phyloP scores from a whole-genome alignment of 1,140 invertebrate species.

The Trichonephila clavipes region DNA sequence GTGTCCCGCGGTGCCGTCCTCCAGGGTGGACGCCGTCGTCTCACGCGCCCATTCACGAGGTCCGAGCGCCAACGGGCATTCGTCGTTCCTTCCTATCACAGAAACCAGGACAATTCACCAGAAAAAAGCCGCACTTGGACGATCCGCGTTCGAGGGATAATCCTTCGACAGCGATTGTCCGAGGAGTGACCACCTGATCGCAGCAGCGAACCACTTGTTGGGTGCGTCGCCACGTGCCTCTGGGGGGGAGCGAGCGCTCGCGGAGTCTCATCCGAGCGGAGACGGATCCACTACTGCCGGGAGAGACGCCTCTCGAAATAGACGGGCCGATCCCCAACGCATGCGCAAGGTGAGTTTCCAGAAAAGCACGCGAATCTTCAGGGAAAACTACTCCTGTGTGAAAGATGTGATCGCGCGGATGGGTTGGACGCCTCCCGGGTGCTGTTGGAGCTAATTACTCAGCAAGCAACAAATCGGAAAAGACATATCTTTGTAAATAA shows the following conservation, averaged over 20 bases:
- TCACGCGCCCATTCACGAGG: background rate
- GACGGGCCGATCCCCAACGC: background rate
- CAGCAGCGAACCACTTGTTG: background rate
- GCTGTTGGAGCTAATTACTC: no score
- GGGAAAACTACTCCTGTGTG: no score
- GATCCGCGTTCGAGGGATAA: background rate
- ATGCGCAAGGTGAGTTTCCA: background rate
- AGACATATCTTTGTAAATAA: no score
- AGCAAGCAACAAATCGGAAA: no score
- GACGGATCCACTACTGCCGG: slow-evolving; percentile 31
- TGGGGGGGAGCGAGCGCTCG: background rate
- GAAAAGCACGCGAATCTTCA: background rate
- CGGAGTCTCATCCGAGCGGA: background rate
- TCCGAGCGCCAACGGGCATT: background rate
- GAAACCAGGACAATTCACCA: background rate
- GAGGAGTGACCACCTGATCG: background rate
- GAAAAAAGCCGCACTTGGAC: background rate
- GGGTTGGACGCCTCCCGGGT: no score
- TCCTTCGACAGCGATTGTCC: background rate
- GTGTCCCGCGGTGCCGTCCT: background rate
- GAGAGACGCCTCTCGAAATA: background rate
- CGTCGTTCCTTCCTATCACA: background rate
- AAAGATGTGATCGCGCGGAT: no score
- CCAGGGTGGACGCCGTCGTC: background rate
- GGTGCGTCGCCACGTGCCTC: background rate